Base-by-base conservation (phyloP, 1,140 invertebrate species). In the Solenopsis fugax region DNA sequence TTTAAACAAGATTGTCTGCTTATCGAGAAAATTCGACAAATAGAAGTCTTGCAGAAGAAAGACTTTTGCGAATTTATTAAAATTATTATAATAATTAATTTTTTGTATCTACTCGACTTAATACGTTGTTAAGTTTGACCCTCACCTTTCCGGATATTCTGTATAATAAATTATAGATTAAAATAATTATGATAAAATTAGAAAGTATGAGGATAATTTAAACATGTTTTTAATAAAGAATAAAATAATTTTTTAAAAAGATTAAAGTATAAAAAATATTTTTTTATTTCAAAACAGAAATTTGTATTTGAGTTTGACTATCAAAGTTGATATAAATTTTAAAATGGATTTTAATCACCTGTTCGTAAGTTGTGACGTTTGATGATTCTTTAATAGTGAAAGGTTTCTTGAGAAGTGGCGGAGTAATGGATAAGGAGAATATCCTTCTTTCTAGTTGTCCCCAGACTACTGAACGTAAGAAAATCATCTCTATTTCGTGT, bases 401-500 rank as follows among this genome's bases (percentile, higher is more conserved):
- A 54, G 4, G 0, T 29, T 58, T 4, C 4, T 2, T 21, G 24
- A 82, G 37, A n/a, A 56, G 10, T 41, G 54, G 16, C 10, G 4
- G 13, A 18, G n/a, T 0, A 73, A 58, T 24, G 21, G 4, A 24
- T 21, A 12, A 24, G n/a, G 21, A n/a, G 34, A 58, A 54, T 71
- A 4, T 13, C 54, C 4, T 60, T 73, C 54, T 73, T 73, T 75
- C 60, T 24, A 75, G 18, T 1, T n/a, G 0, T 37, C 10, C n/a
- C 48, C 34, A 34, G 34, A 16, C 48, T 64, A 5, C 9, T 58
- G 24, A 73, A 73, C 24, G 24, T 84, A 84, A 75, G 50, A 78
- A 85, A 85, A 48, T 65, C 34, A 85, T 78, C 62, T 65, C 75
- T 45, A 45, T 85, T 85, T 78, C 72, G 73, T 60, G 5, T 54